These are phyloP conservation scores for Phaetusa simplex DNA, from an alignment of 2,113 vertebrate species.

Conservation along the genomic window DNA sequence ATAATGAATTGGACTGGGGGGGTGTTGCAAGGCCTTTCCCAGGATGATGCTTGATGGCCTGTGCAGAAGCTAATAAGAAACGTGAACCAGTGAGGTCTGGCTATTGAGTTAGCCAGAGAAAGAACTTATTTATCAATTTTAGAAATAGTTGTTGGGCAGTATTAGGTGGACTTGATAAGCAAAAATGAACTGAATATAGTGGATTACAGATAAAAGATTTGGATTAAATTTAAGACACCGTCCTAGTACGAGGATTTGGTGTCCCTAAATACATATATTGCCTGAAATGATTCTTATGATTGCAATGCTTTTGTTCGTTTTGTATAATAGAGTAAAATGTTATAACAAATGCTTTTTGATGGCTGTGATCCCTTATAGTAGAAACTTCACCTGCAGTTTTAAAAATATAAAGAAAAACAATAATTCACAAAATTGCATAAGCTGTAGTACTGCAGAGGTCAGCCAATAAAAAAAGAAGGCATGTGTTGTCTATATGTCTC, in stretches of 20 bases:
- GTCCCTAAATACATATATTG: background rate
- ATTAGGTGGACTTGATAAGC: background rate
- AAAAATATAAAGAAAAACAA: background rate
- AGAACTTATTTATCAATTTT: background rate
- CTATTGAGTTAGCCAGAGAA: background rate
- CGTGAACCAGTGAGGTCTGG: background rate
- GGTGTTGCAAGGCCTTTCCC: background rate
- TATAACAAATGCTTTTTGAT: background rate
- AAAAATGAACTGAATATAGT: background rate
- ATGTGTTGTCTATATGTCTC: background rate
- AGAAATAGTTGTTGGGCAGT: background rate
- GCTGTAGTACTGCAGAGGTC: background rate
- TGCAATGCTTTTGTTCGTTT: background rate
- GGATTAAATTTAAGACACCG: background rate
- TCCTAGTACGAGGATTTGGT: background rate
- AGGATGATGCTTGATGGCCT: background rate
- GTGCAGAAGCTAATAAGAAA: background rate
- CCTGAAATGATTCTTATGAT: background rate
- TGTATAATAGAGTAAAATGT: background rate
- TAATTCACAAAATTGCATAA: background rate
- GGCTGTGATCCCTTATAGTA: background rate
- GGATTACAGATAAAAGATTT: background rate
- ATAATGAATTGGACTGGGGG: background rate
- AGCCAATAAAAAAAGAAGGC: background rate
- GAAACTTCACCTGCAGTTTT: background rate